Evolutionary conservation across 1,140 invertebrate genomes (phyloP).

Genomic region (Leptestheria dahalacensis): DNA sequence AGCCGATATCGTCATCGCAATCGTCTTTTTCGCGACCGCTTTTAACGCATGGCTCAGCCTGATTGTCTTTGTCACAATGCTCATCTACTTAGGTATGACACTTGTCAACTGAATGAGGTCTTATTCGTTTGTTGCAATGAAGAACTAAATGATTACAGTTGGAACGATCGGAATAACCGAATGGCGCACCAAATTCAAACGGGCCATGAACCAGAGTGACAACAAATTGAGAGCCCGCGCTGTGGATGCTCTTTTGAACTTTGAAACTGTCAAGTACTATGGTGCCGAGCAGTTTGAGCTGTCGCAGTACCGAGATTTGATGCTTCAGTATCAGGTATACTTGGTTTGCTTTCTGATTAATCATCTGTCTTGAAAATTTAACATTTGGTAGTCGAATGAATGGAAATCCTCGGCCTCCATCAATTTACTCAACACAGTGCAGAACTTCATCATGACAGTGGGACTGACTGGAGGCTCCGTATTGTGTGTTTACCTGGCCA

Average conservation of each 20-base stretch:
- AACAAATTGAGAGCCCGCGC: constrained; percentile 79
- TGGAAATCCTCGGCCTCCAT: constrained; percentile 69
- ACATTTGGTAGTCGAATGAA: constrained; percentile 50
- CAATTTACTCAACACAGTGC: constrained; percentile 73
- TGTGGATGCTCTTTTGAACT: constrained; percentile 92
- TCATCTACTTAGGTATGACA: constrained; percentile 71
- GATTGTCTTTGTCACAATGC: constrained; percentile 85
- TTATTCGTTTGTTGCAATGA: constrained; percentile 17
- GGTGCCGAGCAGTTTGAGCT: constrained; percentile 84
- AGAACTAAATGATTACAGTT: constrained; percentile 45
- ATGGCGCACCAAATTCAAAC: constrained; percentile 87
- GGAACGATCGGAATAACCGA: constrained; percentile 77
- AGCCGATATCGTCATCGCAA: constrained; percentile 80
- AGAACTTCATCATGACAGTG: constrained; percentile 75
- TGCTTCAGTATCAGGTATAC: constrained; percentile 68
- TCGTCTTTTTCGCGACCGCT: constrained; percentile 67
- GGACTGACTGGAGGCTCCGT: constrained; percentile 75
- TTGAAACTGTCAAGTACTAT: constrained; percentile 97
- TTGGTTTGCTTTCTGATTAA: too few relatives aligned
- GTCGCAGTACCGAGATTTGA: constrained; percentile 59
- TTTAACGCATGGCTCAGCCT: constrained; percentile 90
- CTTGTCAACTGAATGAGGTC: background rate
- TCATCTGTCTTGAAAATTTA: constrained; percentile 24
- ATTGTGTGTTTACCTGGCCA: constrained; percentile 67
- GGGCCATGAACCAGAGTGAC: constrained; percentile 82